phyloP scores from a whole-genome alignment of 2,113 vertebrate species.

The Ameiurus melas region DNA sequence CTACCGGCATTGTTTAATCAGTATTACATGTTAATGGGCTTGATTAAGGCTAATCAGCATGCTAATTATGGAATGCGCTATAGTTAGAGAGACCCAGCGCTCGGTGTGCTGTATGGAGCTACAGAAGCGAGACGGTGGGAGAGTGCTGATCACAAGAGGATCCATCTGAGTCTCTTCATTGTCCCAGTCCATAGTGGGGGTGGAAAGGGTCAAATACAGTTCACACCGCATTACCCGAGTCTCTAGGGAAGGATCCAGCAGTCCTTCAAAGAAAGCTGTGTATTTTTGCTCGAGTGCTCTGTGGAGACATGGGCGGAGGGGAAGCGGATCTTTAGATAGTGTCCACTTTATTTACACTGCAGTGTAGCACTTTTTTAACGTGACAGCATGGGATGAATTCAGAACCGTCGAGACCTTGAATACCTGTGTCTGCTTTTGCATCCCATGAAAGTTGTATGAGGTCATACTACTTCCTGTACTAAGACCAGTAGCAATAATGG shows the following conservation, averaged over 20 bases:
- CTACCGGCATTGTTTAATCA: slow-evolving; percentile 44
- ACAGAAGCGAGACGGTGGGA: background rate
- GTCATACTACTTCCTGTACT: background rate
- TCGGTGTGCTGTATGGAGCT: slow-evolving; percentile 1
- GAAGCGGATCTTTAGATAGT: slow-evolving; percentile 25
- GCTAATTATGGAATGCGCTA: slow-evolving; percentile 44
- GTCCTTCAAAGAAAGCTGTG: slow-evolving; percentile 39
- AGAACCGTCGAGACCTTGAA: background rate
- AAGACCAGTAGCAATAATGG: background rate
- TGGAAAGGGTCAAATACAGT: slow-evolving; percentile 52
- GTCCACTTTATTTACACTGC: background rate
- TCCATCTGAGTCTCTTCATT: slow-evolving; percentile 33
- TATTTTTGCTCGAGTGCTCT: background rate
- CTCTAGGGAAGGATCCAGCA: slow-evolving; percentile 47
- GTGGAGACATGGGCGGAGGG: slow-evolving; percentile 14
- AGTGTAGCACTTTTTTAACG: background rate
- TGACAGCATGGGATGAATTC: background rate
- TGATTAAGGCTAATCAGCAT: slow-evolving; percentile 48
- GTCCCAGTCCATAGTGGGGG: slow-evolving; percentile 31
- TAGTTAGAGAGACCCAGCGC: slow-evolving; percentile 41
- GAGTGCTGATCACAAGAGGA: background rate
- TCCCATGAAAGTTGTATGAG: background rate
- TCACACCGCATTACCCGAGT: slow-evolving; percentile 49
- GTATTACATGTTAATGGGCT: slow-evolving; percentile 46
- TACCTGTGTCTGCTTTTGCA: background rate